A percentile compares a stretch with the other conserved stretches of the same genome.
Conservation (phyloP, 2,888 invertebrate genomes). For the Nemotelus nigrinus region DNA sequence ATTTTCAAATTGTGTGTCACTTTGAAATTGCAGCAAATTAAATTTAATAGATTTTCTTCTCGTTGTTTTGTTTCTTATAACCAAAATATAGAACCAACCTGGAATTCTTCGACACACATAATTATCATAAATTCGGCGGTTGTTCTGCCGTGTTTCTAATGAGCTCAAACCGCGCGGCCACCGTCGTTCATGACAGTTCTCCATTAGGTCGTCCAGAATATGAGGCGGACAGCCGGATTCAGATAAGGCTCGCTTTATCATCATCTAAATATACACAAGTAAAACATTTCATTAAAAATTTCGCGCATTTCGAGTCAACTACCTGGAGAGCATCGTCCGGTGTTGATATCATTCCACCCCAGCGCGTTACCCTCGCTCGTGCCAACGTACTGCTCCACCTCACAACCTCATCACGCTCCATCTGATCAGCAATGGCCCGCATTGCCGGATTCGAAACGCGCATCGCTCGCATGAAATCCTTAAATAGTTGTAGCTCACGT, state of each 20-base stretch:
- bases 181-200: slow-evolving; percentile 94
- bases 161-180: slow-evolving; percentile 95
- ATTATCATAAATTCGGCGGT: slow-evolving; percentile 89
- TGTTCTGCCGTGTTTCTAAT: slow-evolving; percentile 92
- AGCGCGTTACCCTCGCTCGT: slow-evolving; percentile 89
- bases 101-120: slow-evolving; percentile 95
- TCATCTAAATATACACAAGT: slow-evolving; percentile 72
- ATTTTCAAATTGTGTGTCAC: not conserved
- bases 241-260: slow-evolving; percentile 91
- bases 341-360: slow-evolving; percentile 99
- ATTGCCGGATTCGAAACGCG: slow-evolving; percentile 91
- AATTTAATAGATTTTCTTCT: not conserved
- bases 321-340: slow-evolving; percentile 94
- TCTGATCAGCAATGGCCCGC: slow-evolving; percentile 91
- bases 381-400: slow-evolving; percentile 87
- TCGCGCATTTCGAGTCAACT: slow-evolving; percentile 43
- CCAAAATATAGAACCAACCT: slow-evolving; percentile 64
- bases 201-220: slow-evolving; percentile 94
- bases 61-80: not conserved
- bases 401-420: slow-evolving; percentile 93
- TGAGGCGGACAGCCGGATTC: slow-evolving; percentile 95
- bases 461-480: slow-evolving; percentile 95
- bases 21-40: not conserved
- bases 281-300: not conserved
- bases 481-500: slow-evolving; percentile 85